These are phyloP conservation scores for Rutilus rutilus DNA, from an alignment of 2,113 vertebrate species.

Conservation along the genomic window DNA sequence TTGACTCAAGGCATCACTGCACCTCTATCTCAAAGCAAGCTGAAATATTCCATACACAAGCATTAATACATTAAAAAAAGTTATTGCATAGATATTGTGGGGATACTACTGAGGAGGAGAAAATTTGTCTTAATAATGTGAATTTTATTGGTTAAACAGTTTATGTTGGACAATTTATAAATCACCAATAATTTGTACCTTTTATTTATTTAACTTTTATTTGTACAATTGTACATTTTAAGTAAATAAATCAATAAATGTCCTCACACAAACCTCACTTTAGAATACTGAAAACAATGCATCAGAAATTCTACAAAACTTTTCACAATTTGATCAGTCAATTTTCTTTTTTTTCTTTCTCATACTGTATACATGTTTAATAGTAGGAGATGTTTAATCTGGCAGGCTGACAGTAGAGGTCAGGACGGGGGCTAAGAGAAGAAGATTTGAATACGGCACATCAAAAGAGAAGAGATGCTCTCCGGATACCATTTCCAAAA, in stretches of 20 bases:
- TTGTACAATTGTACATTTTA: not conserved
- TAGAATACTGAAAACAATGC: not conserved
- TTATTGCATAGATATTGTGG: not conserved
- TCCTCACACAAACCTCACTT: not conserved
- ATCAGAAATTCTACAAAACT: no score
- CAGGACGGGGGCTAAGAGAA: conserved; percentile 59
- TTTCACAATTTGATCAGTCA: not conserved
- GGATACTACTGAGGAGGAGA: no score
- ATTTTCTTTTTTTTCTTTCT: not conserved
- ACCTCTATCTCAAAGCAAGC: not conserved
- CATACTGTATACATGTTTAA: conserved; percentile 72
- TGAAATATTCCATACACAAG: not conserved
- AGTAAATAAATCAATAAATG: no score
- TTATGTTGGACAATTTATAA: not conserved
- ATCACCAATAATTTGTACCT: not conserved
- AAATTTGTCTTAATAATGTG: not conserved
- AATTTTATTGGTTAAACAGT: not conserved
- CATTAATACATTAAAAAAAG: not conserved
- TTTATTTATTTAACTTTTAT: not conserved
- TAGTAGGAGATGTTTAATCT: conserved; percentile 48
- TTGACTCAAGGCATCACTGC: not conserved
- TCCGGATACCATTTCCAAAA: not conserved
- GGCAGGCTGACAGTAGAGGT: conserved; percentile 64
- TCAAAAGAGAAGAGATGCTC: not conserved
- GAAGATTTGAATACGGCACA: conserved; percentile 34